A percentile compares a stretch with the other conserved stretches of the same genome.
These are phyloP conservation scores for Drosophila neonasuta DNA, from an alignment of 2,888 invertebrate genomes.

Conservation along the genomic window DNA sequence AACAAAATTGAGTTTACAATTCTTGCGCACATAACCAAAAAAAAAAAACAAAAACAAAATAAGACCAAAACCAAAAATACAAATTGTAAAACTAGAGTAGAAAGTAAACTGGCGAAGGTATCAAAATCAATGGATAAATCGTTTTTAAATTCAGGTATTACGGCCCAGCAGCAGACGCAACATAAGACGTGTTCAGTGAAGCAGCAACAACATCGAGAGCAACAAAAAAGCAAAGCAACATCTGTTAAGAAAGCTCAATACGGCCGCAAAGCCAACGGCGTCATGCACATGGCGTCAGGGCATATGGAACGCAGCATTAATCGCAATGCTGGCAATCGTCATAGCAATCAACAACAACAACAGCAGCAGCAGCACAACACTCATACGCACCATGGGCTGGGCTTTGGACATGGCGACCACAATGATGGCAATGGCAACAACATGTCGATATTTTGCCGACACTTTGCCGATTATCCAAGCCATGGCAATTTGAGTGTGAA, in stretches of 20 bases:
- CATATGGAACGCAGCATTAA: neutral
- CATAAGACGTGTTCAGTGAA: neutral
- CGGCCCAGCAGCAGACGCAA: conserved; percentile 22
- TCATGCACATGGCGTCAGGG: conserved; percentile 18
- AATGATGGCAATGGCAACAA: neutral
- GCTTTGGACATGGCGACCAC: conserved; percentile 18
- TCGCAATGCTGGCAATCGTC: neutral
- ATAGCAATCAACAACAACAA: neutral
- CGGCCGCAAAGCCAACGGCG: conserved; percentile 17
- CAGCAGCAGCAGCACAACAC: neutral
- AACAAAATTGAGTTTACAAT: neutral
- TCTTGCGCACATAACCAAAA: neutral
- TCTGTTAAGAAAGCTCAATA: conserved; percentile 11
- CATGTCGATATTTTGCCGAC: conserved; percentile 15
- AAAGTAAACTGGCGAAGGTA: no score
- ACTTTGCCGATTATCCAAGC: conserved; percentile 14
- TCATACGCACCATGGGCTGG: conserved; percentile 2
- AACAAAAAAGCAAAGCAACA: conserved; percentile 8
- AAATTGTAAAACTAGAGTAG: conserved; percentile 4
- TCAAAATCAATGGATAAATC: conserved; percentile 17
- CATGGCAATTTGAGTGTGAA: conserved; percentile 15
- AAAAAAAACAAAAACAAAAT: neutral
- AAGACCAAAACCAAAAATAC: no score
- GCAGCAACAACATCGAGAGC: conserved; percentile 26
- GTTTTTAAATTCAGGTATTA: conserved; percentile 37